These are phyloP conservation scores for Eristalis pertinax DNA, from an alignment of 2,888 invertebrate species.

Conservation along the genomic window DNA sequence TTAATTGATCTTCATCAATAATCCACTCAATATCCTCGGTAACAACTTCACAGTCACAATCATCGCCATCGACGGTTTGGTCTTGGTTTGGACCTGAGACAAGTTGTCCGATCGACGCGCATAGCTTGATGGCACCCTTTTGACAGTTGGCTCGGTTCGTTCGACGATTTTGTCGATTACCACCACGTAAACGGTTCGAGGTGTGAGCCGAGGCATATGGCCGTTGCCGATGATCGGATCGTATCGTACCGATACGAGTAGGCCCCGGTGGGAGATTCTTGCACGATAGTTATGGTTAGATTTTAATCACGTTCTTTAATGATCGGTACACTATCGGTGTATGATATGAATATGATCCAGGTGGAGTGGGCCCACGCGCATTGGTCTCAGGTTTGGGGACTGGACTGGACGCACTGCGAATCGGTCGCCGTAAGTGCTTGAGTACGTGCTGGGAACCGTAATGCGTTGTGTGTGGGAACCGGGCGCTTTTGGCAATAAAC, in stretches of 20 bases:
- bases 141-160: constrained; percentile 49
- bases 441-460: constrained; percentile 62
- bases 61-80: constrained; percentile 2
- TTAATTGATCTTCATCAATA: constrained; percentile 71
- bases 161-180: constrained; percentile 38
- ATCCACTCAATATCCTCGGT: constrained; percentile 46
- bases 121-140: constrained; percentile 70
- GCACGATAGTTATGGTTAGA: constrained; percentile 68
- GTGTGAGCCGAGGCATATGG: constrained; percentile 57
- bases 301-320: constrained; percentile 72
- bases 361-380: constrained; percentile 47
- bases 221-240: background rate
- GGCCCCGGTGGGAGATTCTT: constrained; percentile 46
- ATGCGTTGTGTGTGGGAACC: constrained; percentile 60
- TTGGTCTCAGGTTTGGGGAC: constrained; percentile 1
- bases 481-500: constrained; percentile 26
- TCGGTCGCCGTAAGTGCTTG: constrained; percentile 1
- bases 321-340: constrained; percentile 63
- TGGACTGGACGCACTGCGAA: background rate
- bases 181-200: constrained; percentile 57
- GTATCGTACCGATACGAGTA: background rate
- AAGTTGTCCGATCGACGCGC: constrained; percentile 53
- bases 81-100: constrained; percentile 7
- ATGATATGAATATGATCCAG: constrained; percentile 69
- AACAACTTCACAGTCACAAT: background rate